phyloP scores from a whole-genome alignment of 2,888 invertebrate genomes.

The Acleris holmiana region DNA sequence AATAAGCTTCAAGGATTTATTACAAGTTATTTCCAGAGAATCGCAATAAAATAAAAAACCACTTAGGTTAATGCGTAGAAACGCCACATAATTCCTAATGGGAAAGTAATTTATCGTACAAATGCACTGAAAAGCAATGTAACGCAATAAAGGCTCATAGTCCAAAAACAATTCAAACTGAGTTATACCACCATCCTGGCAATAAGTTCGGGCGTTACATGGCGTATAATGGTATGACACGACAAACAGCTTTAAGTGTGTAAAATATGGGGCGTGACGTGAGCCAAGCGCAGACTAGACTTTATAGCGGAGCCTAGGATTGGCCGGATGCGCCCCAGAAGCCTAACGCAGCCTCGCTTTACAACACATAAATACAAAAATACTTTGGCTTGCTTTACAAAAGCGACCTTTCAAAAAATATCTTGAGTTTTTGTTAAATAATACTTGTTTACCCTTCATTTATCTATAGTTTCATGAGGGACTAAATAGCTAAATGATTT shows the following conservation, averaged over 20 bases:
- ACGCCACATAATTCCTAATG: slow-evolving; percentile 61
- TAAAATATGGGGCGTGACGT: slow-evolving; percentile 80
- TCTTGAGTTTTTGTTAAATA: no score
- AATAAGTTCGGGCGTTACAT: slow-evolving; percentile 80
- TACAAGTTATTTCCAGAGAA: slow-evolving; percentile 35
- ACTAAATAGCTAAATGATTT: no score
- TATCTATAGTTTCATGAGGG: no score
- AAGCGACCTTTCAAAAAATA: no score
- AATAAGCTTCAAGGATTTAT: neutral
- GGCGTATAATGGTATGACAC: slow-evolving; percentile 83
- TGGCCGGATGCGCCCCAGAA: slow-evolving; percentile 61
- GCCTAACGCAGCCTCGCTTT: slow-evolving; percentile 48
- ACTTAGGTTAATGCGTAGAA: slow-evolving; percentile 54
- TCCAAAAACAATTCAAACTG: slow-evolving; percentile 79
- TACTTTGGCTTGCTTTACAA: slow-evolving; percentile 2
- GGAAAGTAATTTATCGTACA: slow-evolving; percentile 61
- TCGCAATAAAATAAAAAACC: slow-evolving; percentile 44
- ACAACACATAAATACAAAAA: slow-evolving; percentile 39
- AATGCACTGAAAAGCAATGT: slow-evolving; percentile 69
- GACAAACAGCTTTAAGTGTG: slow-evolving; percentile 84
- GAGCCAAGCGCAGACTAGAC: slow-evolving; percentile 73
- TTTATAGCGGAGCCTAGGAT: slow-evolving; percentile 68
- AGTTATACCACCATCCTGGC: slow-evolving; percentile 74
- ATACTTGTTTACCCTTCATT: no score
- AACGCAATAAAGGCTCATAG: slow-evolving; percentile 70